Base-by-base conservation (phyloP, 2,888 invertebrate species). In the Psylliodes chrysocephalus region DNA sequence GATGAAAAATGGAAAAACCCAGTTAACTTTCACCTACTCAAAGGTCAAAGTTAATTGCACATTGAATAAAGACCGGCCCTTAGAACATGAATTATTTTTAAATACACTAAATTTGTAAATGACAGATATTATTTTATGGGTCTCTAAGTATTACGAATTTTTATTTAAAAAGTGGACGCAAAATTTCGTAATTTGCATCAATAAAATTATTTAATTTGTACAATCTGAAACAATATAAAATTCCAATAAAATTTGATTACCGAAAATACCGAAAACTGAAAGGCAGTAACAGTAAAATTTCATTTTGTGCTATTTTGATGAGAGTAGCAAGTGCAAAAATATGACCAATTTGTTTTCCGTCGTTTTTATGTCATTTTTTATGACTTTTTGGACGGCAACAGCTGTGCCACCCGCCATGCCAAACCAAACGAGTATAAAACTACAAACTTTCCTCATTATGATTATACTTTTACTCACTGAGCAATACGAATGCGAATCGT, bases 331-430 rank as follows among this genome's bases (percentile, higher is more conserved):
- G 59, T 61, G 66, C 62, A 63, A 44, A 60, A 64, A 61, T 56
- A 60, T 61, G 19, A 53, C 63, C 75, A 75, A 76, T 76, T 77
- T 75, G 73, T 73, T 73, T 73, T 72, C 71, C 70, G 22, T 25
- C 71, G 72, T 75, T 76, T 76, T 76, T 71, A 74, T 70, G 73
- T 71, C 72, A 70, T 72, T 73, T 71, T 77, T 75, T 76, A 76
- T 77, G 74, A 74, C 73, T 65, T 69, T 59, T 66, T 70, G 55
- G 71, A 52, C 8, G 73, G 73, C 68, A 72, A 69, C 76, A 75
- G 74, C 72, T 74, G 76, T 63, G 25, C 28, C 15, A 17, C 47
- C 44, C 44, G 44, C 44, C 17, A 44, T 14, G 25, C 47, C 47
- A 30, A 49, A 28, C 44, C 17, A n/a, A 49, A 28, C 28, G 19